These are phyloP conservation scores for Cantharis nigra DNA, from an alignment of 2,888 invertebrate species.

Conservation along the genomic window DNA sequence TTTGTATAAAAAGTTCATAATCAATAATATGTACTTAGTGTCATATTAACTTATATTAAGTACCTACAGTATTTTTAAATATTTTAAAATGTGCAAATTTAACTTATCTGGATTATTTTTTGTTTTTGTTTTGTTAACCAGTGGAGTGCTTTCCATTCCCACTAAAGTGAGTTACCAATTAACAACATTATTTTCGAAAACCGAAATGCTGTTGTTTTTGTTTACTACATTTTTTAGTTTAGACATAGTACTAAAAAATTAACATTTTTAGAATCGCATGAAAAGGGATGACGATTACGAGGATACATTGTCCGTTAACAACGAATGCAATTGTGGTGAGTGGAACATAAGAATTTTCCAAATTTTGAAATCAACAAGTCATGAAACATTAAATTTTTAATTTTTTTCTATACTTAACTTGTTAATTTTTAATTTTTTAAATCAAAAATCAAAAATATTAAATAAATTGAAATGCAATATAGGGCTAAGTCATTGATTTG, in stretches of 20 bases:
- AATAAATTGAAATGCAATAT: too few species aligned
- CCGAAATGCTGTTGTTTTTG: not conserved
- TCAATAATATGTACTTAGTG: conserved; percentile 38
- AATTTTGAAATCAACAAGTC: too few species aligned
- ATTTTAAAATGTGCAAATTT: conserved; percentile 9
- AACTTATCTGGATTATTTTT: conserved; percentile 13
- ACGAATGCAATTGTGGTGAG: conserved; percentile 41
- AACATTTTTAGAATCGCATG: not conserved
- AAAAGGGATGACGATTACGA: conserved; percentile 9
- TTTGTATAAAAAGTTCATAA: conserved; percentile 44
- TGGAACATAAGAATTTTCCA: not conserved
- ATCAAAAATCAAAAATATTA: too few species aligned
- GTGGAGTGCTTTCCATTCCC: not conserved
- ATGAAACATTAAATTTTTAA: too few species aligned
- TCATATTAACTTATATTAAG: conserved; percentile 20
- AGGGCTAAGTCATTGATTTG: too few species aligned
- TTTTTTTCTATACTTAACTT: too few species aligned
- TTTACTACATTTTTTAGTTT: not conserved
- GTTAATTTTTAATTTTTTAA: too few species aligned
- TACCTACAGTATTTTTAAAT: not conserved
- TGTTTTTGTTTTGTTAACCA: conserved; percentile 5
- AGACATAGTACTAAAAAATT: not conserved
- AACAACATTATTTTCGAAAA: not conserved
- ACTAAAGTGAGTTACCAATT: not conserved
- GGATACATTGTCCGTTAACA: conserved; percentile 3